phyloP scores from a whole-genome alignment of 2,113 vertebrate species.

The Bettongia penicillata region DNA sequence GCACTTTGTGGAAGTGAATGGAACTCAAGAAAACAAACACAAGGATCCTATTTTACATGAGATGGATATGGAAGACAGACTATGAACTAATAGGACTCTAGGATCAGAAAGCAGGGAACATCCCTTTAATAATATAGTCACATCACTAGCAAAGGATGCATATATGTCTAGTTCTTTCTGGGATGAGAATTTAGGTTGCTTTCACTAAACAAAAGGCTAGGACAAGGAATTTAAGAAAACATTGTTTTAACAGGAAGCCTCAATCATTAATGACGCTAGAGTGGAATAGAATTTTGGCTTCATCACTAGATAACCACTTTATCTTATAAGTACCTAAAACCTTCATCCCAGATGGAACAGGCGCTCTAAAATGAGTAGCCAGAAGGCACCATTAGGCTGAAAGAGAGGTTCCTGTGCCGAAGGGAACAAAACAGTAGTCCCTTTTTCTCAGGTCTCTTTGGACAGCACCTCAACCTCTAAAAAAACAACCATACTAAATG shows the following conservation, averaged over 20 bases:
- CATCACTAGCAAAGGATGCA: neutral
- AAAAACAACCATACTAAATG: slow-evolving; percentile 60
- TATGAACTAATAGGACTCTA: neutral
- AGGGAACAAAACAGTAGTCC: neutral
- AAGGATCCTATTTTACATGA: neutral
- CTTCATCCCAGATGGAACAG: slow-evolving; percentile 14
- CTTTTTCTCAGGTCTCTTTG: slow-evolving; percentile 7
- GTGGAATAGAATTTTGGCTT: slow-evolving; percentile 37
- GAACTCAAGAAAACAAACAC: neutral
- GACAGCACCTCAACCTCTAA: slow-evolving; percentile 8
- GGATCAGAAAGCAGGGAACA: neutral
- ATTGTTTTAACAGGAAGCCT: slow-evolving; percentile 19
- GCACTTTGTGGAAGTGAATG: neutral
- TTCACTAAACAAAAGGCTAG: slow-evolving; percentile 22
- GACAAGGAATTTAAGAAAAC: neutral
- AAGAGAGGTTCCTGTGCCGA: neutral
- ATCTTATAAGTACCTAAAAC: slow-evolving; percentile 29
- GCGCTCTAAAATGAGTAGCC: neutral
- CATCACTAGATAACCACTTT: slow-evolving; percentile 6
- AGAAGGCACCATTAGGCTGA: neutral
- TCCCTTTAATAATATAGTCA: neutral
- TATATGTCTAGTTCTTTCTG: slow-evolving; percentile 9
- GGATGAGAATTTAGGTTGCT: slow-evolving; percentile 35
- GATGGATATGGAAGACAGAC: neutral
- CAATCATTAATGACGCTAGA: slow-evolving; percentile 30